Evolutionary conservation across 2,888 invertebrate genomes (phyloP), one percentile per base, ranked within the genome.

Genomic region (Lamellibrachia satsuma): DNA sequence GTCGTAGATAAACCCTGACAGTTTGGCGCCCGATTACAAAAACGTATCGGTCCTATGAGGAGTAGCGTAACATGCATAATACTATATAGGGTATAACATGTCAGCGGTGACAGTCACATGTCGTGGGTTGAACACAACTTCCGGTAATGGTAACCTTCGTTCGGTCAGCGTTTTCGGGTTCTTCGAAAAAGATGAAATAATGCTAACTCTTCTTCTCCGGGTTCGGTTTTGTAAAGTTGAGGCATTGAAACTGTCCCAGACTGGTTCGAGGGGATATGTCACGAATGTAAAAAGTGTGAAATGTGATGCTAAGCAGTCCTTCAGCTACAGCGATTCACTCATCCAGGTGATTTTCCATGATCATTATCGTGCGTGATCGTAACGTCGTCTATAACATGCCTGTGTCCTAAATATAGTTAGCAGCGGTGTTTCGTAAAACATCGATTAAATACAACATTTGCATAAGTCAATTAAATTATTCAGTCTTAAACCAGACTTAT

Each of bases 81-180:
- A 57, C 11, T 15, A 57, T 57, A 57, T 15, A 75, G n/a, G 75
- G 75, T 75, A 22, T 22, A 75, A 22, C n/a, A 75, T 75, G 15
- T 75, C 75, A 75, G n/a, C 75, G 22, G 75, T 22, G 75, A 75
- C 75, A 75, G 11, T 75, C 75, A 75, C 22, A 75, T 75, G 22
- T 75, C 75, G 75, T 75, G 75, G 75, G 75, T 22, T 75, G 75
- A 75, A 75, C 75, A 75, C 75, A 75, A 15, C 75, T 75, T 75
- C 75, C 75, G 75, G 75, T 75, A 75, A 75, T 75, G 75, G 75
- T 75, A 75, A 75, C 75, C 75, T 75, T 75, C 75, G 75, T 75
- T 15, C 75, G 75, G 75, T 75, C 75, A 75, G 75, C 15, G 75
- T 6, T 15, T 22, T 22, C 75, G 75, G 75, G 75, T 75, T 75